Conservation (phyloP, 1,140 invertebrate species). For the Lasioglossum baleicum region DNA sequence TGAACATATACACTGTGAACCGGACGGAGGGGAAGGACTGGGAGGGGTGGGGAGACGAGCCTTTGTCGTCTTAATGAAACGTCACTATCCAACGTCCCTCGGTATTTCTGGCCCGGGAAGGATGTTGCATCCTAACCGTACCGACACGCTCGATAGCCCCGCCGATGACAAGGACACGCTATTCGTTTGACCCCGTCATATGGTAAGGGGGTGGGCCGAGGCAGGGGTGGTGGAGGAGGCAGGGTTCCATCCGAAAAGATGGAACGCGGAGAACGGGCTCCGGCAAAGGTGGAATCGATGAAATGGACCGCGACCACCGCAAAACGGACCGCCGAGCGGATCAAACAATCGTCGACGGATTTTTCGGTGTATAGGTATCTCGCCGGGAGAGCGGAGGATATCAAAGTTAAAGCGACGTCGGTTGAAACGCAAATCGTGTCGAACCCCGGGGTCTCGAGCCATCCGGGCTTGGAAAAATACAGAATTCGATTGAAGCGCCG, state of each 20-base stretch:
- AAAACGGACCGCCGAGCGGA: slow-evolving; percentile 22
- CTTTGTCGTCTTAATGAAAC: slow-evolving; percentile 68
- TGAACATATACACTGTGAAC: neutral
- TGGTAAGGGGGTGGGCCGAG: too few species aligned
- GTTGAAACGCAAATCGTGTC: neutral
- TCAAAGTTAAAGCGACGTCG: neutral
- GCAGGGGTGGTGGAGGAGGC: too few species aligned
- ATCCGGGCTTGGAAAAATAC: neutral
- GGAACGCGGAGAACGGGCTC: too few species aligned
- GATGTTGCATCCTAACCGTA: slow-evolving; percentile 45
- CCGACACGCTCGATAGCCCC: slow-evolving; percentile 40
- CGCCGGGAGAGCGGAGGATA: neutral
- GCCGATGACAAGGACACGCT: slow-evolving; percentile 24
- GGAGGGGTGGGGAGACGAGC: slow-evolving; percentile 5
- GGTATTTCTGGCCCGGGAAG: slow-evolving; percentile 39
- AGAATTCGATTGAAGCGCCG: neutral
- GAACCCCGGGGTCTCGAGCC: neutral
- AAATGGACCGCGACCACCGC: slow-evolving; percentile 26
- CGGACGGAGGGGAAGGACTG: neutral
- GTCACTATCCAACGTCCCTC: slow-evolving; percentile 54
- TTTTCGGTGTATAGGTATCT: neutral
- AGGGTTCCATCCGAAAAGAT: too few species aligned
- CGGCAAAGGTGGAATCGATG: slow-evolving; percentile 30
- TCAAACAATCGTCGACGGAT: slow-evolving; percentile 34
- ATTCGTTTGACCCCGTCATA: slow-evolving; percentile 32